A percentile compares a stretch with the other conserved stretches of the same genome.
phyloP scores from a whole-genome alignment of 2,797 vertebrate species.

The Numenius phaeopus region DNA sequence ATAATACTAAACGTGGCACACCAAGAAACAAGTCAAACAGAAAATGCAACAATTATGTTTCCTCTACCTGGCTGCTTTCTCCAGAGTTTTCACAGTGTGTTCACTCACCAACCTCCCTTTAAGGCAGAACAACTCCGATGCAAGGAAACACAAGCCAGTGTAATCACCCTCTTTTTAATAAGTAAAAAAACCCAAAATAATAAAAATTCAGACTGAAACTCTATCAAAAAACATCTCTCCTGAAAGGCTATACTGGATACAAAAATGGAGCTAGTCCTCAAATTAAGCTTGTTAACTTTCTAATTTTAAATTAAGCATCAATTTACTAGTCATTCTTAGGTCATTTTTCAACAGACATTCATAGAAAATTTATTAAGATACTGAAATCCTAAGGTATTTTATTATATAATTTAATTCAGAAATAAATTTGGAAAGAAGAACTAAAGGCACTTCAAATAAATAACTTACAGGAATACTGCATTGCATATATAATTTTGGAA shows the following conservation, averaged over 20 bases:
- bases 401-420: background rate
- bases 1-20: background rate
- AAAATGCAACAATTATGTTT: background rate
- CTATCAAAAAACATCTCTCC: background rate
- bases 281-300: background rate
- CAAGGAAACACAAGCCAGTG: background rate
- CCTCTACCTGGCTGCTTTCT: background rate
- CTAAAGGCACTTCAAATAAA: background rate
- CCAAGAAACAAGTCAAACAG: background rate
- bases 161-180: background rate
- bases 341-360: background rate
- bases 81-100: background rate
- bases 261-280: background rate
- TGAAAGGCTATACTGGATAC: background rate
- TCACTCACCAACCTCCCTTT: background rate
- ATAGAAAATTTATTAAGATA: background rate
- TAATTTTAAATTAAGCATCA: background rate
- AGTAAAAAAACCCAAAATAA: background rate
- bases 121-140: background rate
- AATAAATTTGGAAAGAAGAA: background rate
- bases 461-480: background rate
- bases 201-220: background rate
- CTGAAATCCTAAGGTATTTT: background rate
- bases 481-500: background rate
- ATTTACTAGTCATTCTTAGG: background rate